These are phyloP conservation scores for Ctenochaetus hawaiiensis DNA, from an alignment of 2,797 vertebrate species.

Conservation along the genomic window DNA sequence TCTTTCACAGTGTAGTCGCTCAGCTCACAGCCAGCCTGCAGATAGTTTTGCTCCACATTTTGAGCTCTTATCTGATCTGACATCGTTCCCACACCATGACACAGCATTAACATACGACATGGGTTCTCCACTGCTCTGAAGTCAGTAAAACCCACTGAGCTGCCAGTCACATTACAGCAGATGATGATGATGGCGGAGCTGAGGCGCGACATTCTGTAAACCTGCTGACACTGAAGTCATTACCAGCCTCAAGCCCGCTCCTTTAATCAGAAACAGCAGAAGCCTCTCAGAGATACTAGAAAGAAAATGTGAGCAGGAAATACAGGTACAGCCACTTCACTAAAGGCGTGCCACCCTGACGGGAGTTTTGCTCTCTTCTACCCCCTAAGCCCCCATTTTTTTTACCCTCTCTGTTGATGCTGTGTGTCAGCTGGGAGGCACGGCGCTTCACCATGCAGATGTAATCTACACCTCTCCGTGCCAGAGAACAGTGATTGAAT, in stretches of 20 bases:
- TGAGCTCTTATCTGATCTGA: slow-evolving; percentile 73
- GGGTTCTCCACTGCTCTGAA: slow-evolving; percentile 37
- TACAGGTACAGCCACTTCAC: slow-evolving; percentile 52
- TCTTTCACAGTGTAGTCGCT: slow-evolving; percentile 17
- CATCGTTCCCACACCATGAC: slow-evolving; percentile 66
- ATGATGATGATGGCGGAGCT: slow-evolving; percentile 12
- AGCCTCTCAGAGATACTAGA: slow-evolving; percentile 43
- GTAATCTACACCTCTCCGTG: slow-evolving; percentile 78
- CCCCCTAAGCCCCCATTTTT: background rate
- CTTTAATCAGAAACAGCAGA: slow-evolving; percentile 47
- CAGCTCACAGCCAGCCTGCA: slow-evolving; percentile 28
- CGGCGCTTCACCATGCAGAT: slow-evolving; percentile 59
- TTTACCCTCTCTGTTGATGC: slow-evolving; percentile 36
- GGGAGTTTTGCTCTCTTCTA: slow-evolving; percentile 39
- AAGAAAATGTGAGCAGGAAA: slow-evolving; percentile 23
- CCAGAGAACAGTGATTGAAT: slow-evolving; percentile 65
- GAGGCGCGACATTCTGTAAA: slow-evolving; percentile 4
- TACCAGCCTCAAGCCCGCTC: slow-evolving; percentile 24
- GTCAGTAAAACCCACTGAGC: slow-evolving; percentile 50
- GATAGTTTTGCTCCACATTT: slow-evolving; percentile 58
- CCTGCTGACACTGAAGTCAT: slow-evolving; percentile 22
- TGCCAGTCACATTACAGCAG: slow-evolving; percentile 43
- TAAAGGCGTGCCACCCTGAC: slow-evolving; percentile 45
- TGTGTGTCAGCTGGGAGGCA: slow-evolving; percentile 66
- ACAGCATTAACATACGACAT: slow-evolving; percentile 40